These are phyloP conservation scores for Rhynchophorus ferrugineus DNA, from an alignment of 1,140 invertebrate genomes.

Conservation along the genomic window DNA sequence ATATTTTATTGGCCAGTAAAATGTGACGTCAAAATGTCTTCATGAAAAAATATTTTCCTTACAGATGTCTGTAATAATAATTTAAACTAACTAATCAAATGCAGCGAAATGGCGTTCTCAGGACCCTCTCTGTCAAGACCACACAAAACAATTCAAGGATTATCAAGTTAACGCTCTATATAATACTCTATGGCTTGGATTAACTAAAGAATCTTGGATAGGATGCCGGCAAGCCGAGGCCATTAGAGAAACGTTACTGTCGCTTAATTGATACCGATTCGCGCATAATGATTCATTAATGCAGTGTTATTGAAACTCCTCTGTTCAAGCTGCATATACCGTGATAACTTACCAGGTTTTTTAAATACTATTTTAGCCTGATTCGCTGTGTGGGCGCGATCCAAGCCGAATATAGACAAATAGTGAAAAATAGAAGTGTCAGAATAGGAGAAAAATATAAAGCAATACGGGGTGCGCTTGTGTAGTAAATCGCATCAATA, in stretches of 20 bases:
- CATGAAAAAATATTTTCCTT: no score
- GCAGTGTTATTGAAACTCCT: conserved; percentile 41
- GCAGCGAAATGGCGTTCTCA: no score
- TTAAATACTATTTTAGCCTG: conserved; percentile 43
- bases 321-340: conserved; percentile 41
- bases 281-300: conserved; percentile 28
- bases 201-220: not conserved
- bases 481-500: conserved; percentile 11
- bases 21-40: no score
- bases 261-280: no score
- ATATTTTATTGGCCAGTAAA: no score
- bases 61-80: no score
- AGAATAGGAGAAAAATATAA: conserved; percentile 43
- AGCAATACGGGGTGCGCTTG: conserved; percentile 37
- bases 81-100: no score
- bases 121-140: no score
- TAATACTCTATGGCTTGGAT: no score
- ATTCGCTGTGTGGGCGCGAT: conserved; percentile 43
- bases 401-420: conserved; percentile 43
- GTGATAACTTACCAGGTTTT: conserved; percentile 43
- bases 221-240: not conserved
- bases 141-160: no score
- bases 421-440: conserved; percentile 45
- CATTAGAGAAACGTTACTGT: no score
- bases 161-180: no score